Conservation (phyloP, 64 coral and sea anemone genomes). For the Pachyseris speciosa region DNA sequence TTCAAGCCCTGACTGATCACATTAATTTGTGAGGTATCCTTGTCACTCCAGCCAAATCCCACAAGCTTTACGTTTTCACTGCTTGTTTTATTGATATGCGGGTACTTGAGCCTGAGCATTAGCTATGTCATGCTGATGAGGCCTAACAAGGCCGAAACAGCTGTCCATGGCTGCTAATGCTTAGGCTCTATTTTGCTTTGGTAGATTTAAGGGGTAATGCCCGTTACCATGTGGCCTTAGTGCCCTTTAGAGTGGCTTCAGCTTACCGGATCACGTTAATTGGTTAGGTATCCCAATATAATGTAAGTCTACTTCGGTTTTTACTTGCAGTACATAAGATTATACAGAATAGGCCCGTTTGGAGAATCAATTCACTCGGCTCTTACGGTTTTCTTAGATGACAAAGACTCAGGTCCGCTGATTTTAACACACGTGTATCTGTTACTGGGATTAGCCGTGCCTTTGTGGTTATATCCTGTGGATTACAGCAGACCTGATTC, state of each 20-base stretch:
- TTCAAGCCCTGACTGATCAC: no score
- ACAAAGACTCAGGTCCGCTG: slow-evolving; percentile 85
- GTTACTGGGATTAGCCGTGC: slow-evolving; percentile 79
- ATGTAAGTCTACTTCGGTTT: neutral
- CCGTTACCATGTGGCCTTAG: no score
- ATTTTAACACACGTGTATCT: slow-evolving; percentile 95
- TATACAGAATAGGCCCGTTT: slow-evolving; percentile 70
- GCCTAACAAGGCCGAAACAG: no score
- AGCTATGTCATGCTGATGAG: no score
- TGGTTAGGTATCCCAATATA: neutral
- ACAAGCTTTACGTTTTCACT: no score
- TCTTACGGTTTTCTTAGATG: slow-evolving; percentile 74
- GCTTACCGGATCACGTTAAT: no score
- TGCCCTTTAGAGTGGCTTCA: no score
- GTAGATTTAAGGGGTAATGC: neutral
- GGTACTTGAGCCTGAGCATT: no score
- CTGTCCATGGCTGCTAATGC: no score
- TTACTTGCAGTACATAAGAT: slow-evolving; percentile 77
- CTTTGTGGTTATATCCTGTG: slow-evolving; percentile 88
- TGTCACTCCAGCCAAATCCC: no score
- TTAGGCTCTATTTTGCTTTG: neutral
- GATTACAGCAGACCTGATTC: slow-evolving; percentile 39
- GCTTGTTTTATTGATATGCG: no score
- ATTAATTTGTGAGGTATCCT: no score
- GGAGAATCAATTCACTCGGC: slow-evolving; percentile 68